Evolutionary conservation across 2,888 invertebrate genomes (phyloP), one percentile per base, ranked within the genome.

Genomic region (Buathra laborator): DNA sequence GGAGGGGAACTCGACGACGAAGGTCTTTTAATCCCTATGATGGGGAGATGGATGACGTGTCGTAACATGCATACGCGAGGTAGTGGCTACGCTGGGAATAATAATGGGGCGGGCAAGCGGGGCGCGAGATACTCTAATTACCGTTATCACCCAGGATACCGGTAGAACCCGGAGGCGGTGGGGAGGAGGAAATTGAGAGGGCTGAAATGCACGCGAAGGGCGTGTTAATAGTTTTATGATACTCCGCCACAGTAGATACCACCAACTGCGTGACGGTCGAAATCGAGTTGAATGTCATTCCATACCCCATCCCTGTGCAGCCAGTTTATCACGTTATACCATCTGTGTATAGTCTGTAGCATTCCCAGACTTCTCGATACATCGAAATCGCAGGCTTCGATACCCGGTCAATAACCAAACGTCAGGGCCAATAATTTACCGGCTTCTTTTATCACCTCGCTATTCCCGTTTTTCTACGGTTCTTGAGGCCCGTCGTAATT

Each of bases 211-310:
- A 68, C 53, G 68, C 48, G 48, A 44, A 70, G 77, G 62, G 77
- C 56, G 81, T 85, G 81, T 85, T 82, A 79, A 85, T 82, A 82
- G 81, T 82, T 81, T 85, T 82, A 81, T 81, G 75, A 82, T 79
- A 75, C 78, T 75, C 75, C 68, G 56, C 43, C 62, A 29, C 53
- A 44, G 62, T n/a, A 56, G 66, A 16, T 14, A 70, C 43, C 68
- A 29, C 66, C 56, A 44, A 75, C 70, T 78, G 78, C 75, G 78
- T 79, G 81, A 71, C 66, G 70, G 51, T 71, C 78, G 71, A 82
- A 85, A 79, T 85, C 74, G 75, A 85, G 70, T 81, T 79, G 5
- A 78, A 78, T 68, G 81, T 79, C 81, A 70, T 53, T 37, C 44
- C 62, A 56, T 72, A 12, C 48, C 12, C 48, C 51, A 66, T n/a